Conservation (phyloP, 2,113 vertebrate species). For the Nestor notabilis region DNA sequence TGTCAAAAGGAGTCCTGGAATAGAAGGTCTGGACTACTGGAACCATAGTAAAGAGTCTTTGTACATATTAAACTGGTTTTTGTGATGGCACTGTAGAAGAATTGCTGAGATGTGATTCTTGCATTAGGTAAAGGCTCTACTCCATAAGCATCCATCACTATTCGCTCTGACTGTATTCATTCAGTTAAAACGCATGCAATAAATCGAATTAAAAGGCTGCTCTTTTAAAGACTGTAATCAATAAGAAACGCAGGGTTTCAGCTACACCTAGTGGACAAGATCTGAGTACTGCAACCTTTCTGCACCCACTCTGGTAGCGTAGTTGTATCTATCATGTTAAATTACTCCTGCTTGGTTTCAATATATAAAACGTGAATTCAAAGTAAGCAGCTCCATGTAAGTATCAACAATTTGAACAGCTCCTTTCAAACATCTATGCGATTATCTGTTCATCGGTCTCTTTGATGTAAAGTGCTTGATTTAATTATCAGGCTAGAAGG, state of each 20-base stretch:
- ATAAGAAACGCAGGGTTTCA: constrained; percentile 22
- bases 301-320: fast-evolving
- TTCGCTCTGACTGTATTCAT: background rate
- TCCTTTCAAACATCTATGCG: background rate
- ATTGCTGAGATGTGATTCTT: background rate
- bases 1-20: background rate
- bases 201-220: background rate
- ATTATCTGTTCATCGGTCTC: background rate
- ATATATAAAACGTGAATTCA: background rate
- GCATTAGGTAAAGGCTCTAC: background rate
- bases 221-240: background rate
- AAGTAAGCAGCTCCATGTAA: background rate
- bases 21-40: background rate
- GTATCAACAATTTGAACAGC: background rate
- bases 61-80: background rate
- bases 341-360: background rate
- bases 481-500: background rate
- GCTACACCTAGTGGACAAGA: constrained; percentile 71
- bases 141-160: background rate
- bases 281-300: background rate
- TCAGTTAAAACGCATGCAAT: background rate
- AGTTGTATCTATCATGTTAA: background rate
- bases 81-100: background rate
- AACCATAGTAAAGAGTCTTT: background rate
- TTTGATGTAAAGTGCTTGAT: background rate